Conservation (phyloP, 2,797 vertebrate species). For the Syngnathus acus region DNA sequence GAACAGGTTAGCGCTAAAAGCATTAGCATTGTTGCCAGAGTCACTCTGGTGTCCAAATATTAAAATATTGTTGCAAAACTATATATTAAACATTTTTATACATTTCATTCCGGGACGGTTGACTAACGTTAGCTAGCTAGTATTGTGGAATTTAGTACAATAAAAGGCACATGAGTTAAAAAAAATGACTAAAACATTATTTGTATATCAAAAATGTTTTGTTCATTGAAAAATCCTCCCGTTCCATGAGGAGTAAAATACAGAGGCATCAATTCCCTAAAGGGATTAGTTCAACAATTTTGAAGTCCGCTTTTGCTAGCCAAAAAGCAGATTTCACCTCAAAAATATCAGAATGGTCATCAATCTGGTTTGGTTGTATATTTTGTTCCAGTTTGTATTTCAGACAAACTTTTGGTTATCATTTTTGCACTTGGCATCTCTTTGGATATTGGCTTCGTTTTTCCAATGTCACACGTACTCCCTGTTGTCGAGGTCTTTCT, state of each 20-base stretch:
- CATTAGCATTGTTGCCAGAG: not conserved
- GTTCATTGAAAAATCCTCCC: not conserved
- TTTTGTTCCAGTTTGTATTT: no score
- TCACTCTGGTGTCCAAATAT: not conserved
- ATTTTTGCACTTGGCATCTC: no score
- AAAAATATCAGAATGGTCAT: not conserved
- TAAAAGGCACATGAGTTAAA: not conserved
- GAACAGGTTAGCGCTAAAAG: not conserved
- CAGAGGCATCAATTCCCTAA: not conserved
- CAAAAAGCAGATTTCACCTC: not conserved
- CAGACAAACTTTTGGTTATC: no score
- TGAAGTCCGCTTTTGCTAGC: not conserved
- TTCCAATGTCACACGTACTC: constrained; percentile 41
- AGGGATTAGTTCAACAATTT: not conserved
- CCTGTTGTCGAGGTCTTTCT: constrained; percentile 45
- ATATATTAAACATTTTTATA: not conserved
- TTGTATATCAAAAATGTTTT: not conserved
- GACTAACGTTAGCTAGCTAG: not conserved
- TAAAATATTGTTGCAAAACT: not conserved
- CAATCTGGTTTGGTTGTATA: no score
- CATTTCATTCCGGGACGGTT: not conserved
- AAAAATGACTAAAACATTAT: not conserved
- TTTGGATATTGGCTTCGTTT: not conserved
- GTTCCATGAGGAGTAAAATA: not conserved
- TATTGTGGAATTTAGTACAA: not conserved